Base-by-base conservation (phyloP, 1,140 invertebrate genomes). In the Drosophila kikkawai region DNA sequence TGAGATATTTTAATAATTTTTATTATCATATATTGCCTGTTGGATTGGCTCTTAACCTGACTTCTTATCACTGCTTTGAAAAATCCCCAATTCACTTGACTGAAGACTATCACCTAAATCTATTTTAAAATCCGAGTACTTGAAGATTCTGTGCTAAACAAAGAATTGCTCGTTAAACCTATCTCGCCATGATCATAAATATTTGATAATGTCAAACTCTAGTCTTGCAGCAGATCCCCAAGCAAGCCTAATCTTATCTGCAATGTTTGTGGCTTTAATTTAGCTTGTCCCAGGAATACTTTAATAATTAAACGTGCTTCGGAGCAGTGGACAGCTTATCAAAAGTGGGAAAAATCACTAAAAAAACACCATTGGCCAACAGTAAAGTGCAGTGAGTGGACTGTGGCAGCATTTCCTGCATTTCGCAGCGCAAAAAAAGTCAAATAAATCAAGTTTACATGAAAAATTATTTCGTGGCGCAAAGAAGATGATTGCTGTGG, bases 361-460 rank as follows among this genome's bases (percentile, higher is more conserved):
- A 47, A 53, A 39, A 55, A 53, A 44, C 47, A 55, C 57, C 57
- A 63, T 44, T 47, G 48, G 15, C 48, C 48, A 41, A 29, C 12
- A 51, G 55, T 59, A 36, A 41, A 47, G 4, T 19, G 50, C 26
- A 13, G 22, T 61, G 61, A 59, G 75, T 76, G 63, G 45, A 63
- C 36, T 32, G 55, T 26, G 19, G 39, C 19, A 51, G 48, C 47
- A 76, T 68, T 68, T 77, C 75, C 75, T 57, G 63, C 42, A 75
- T 75, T 47, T 63, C 36, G 19, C 29, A 42, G 39, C 4, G 41
- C 47, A 67, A 70, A 64, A 70, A 65, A 50, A 73, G 45, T 15
- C 41, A 73, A 73, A 73, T 73, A 75, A 75, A 75, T 69, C 74
- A 78, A 78, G 64, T 78, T 76, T 68, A 76, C 39, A 76, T 78